Evolutionary conservation across 2,113 vertebrate species (phyloP), one percentile per base, ranked within the genome.

Genomic region (Larimichthys crocea): DNA sequence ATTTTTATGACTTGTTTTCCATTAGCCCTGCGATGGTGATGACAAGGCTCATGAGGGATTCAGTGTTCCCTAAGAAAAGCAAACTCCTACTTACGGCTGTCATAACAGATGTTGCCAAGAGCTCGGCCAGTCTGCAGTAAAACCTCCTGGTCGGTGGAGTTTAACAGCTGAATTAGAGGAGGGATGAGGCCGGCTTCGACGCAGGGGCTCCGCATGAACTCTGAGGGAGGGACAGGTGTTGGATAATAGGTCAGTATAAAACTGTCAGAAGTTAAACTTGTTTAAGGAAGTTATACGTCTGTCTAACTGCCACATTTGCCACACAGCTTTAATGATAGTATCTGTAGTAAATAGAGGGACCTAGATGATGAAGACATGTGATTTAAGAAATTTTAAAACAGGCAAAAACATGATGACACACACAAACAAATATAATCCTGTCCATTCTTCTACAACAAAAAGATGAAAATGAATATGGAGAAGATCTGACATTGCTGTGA

Each of bases 31-130:
- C 57, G 53, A 31, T 14, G 24, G 59, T 24, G 59, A 79, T 48
- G 71, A 79, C 61, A 3, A 20, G 29, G 53, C 50, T 60, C 52
- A 42, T 64, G 35, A 66, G 44, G 63, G 31, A 59, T 14, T 82
- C 35, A 26, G 44, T 17, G 67, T 46, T 76, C 31, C 53, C 35
- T 0, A 20, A 62, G 68, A 24, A 81, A 81, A 66, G 59, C 50
- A 65, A 55, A 74, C 67, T 76, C 42, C 70, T 87, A 99, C 98
- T 99, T 97, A 99, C 98, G 98, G 96, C 97, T 99, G 88, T 99
- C 98, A 10, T 99, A 99, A 88, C 98, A 99, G 94, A 99, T 97
- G 96, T 99, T 99, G 88, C 98, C 98, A 68, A 99, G 95, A 61
- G 98, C 98, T 63, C 98, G 96, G 91, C 98, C 98, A 0, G 98